These are phyloP conservation scores for Anser brachyrhynchus DNA, from an alignment of 2,113 vertebrate genomes.

Conservation along the genomic window DNA sequence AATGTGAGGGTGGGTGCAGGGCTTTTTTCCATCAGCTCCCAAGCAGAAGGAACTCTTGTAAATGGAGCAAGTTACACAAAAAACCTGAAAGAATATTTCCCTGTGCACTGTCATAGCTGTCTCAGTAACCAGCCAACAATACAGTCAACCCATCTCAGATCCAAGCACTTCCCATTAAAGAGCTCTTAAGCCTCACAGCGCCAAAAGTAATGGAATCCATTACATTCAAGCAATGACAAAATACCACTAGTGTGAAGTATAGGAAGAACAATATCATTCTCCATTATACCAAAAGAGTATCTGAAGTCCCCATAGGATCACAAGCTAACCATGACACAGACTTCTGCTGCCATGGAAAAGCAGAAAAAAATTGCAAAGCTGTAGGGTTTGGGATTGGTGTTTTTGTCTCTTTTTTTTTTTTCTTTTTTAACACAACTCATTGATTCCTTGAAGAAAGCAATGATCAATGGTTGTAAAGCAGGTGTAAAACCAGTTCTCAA, in stretches of 20 bases:
- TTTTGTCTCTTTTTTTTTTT: background rate
- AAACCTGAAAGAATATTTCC: background rate
- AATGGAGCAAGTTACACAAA: background rate
- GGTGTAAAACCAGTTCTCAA: background rate
- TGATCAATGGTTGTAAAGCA: background rate
- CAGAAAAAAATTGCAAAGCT: background rate
- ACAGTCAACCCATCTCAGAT: background rate
- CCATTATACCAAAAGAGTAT: background rate
- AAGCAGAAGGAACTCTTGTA: background rate
- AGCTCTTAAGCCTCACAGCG: slow-evolving; percentile 11
- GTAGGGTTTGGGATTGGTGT: background rate
- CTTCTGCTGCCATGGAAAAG: background rate
- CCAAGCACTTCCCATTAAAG: slow-evolving; percentile 14
- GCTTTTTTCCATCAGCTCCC: background rate
- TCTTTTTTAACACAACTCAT: background rate
- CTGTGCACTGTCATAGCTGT: background rate
- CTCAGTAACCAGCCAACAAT: background rate
- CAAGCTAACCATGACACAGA: background rate
- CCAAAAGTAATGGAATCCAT: slow-evolving; percentile 23
- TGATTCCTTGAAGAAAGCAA: background rate
- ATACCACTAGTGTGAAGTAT: background rate
- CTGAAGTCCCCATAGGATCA: background rate
- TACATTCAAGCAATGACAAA: background rate
- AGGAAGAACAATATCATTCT: background rate
- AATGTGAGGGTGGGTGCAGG: rapidly evolving